Evolutionary conservation across 2,888 invertebrate species (phyloP), one percentile per base, ranked within the genome.

Genomic region (Apodemia duryi): DNA sequence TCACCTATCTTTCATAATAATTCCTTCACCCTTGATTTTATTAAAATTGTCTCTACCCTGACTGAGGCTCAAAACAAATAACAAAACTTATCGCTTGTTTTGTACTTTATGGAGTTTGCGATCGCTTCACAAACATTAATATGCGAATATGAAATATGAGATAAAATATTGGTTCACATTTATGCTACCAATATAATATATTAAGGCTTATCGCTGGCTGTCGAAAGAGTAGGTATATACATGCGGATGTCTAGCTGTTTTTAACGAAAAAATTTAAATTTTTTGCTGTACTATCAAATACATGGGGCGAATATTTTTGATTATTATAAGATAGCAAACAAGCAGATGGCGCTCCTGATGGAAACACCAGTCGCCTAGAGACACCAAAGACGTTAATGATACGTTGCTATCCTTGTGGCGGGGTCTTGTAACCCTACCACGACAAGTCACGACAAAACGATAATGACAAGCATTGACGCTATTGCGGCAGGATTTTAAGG

Each of bases 151-250:
- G 61, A 62, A 62, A 62, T 62, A 62, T 41, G 61, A 43, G 35
- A 62, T 62, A 62, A 62, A 41, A 62, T 62, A 60, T 62, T 62
- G 41, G 38, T 38, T 43, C 61, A 6, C 21, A 43, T 62, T 62
- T 62, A 62, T 43, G 43, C 61, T 61, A 38, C 21, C 38, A 62
- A 38, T 43, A 67, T 67, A 21, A 21, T 21, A 75, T 76, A 73
- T 75, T 78, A 72, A 74, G 71, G 67, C 69, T 73, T 73, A 70
- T 71, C 76, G 77, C 77, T 79, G 74, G 73, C 57, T 61, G 74
- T 70, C 69, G 72, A 74, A 80, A 81, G 73, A 76, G 74, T 75
- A 75, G 79, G 82, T 79, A 80, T n/a, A n/a, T n/a, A n/a, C 75
- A 75, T 78, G 73, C 77, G 78, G 72, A 78, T 70, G 76, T 77